phyloP scores from a whole-genome alignment of 2,888 invertebrate genomes.

The Perizoma affinitatum region DNA sequence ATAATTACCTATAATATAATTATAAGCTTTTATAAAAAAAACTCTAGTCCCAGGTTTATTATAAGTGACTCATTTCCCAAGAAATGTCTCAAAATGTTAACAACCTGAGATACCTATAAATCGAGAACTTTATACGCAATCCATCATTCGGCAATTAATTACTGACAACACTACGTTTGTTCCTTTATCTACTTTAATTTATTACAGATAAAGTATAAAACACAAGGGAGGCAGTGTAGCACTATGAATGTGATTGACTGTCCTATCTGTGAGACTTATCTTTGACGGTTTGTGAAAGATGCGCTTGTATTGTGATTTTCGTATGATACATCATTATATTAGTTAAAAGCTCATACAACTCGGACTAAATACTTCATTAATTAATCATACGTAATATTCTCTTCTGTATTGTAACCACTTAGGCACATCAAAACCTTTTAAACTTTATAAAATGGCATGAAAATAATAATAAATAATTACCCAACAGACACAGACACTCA shows the following conservation, averaged over 20 bases:
- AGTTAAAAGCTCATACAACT: slow-evolving; percentile 3
- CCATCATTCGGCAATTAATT: slow-evolving; percentile 56
- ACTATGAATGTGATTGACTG: slow-evolving; percentile 40
- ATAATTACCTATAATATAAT: too few species aligned
- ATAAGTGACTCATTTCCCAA: slow-evolving; percentile 23
- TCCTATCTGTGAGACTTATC: slow-evolving; percentile 19
- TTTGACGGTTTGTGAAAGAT: slow-evolving; percentile 18
- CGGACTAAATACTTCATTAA: too few species aligned
- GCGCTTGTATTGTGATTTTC: slow-evolving; percentile 21
- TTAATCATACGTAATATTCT: too few species aligned
- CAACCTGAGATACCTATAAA: slow-evolving; percentile 34
- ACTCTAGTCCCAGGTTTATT: slow-evolving; percentile 8
- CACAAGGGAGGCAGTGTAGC: slow-evolving; percentile 36
- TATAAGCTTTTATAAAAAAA: too few species aligned
- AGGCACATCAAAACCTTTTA: too few species aligned
- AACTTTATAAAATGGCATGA: too few species aligned
- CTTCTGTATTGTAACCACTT: too few species aligned
- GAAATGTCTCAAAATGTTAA: slow-evolving; percentile 34
- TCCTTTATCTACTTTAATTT: slow-evolving; percentile 43
- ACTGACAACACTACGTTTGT: slow-evolving; percentile 50
- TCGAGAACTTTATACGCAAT: slow-evolving; percentile 41
- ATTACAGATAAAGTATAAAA: slow-evolving; percentile 41
- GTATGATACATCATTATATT: not conserved
- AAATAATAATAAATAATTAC: too few species aligned
- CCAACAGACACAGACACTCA: too few species aligned